Evolutionary conservation across 2,113 vertebrate genomes (phyloP).

Genomic region (Peromyscus polionotus): DNA sequence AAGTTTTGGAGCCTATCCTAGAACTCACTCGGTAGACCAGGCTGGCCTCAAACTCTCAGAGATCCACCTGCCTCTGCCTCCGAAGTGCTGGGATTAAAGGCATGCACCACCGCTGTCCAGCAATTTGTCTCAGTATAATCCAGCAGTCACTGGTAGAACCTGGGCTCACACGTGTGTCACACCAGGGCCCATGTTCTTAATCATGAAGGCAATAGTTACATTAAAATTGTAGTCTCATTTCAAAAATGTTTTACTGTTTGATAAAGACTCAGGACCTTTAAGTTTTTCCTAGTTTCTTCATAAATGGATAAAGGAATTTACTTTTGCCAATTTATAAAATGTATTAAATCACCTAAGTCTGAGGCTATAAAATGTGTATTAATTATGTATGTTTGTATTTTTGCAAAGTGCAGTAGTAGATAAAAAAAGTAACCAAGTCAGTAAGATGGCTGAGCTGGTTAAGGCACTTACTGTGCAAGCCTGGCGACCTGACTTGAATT

Average conservation of each 20-base stretch:
- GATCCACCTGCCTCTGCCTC: too few species aligned
- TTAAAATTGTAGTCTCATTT: background rate
- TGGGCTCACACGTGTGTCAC: background rate
- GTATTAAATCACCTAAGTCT: background rate
- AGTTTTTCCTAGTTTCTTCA: background rate
- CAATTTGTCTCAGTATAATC: background rate
- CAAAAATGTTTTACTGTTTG: conserved; percentile 15
- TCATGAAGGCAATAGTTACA: background rate
- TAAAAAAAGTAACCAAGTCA: background rate
- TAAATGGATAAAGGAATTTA: background rate
- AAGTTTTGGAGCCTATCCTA: too few species aligned
- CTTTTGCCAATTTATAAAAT: background rate
- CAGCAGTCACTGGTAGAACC: background rate
- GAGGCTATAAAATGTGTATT: background rate
- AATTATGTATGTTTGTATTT: background rate
- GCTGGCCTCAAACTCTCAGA: too few species aligned
- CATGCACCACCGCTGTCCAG: too few species aligned
- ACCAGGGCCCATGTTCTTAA: background rate
- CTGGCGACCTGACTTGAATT: background rate
- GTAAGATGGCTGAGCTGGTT: background rate
- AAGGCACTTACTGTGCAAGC: background rate
- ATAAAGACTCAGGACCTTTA: background rate
- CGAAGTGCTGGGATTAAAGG: too few species aligned
- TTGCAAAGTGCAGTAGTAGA: background rate
- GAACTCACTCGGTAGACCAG: too few species aligned